Evolutionary conservation across 2,113 vertebrate genomes (phyloP).

Genomic region (Scalopus aquaticus): DNA sequence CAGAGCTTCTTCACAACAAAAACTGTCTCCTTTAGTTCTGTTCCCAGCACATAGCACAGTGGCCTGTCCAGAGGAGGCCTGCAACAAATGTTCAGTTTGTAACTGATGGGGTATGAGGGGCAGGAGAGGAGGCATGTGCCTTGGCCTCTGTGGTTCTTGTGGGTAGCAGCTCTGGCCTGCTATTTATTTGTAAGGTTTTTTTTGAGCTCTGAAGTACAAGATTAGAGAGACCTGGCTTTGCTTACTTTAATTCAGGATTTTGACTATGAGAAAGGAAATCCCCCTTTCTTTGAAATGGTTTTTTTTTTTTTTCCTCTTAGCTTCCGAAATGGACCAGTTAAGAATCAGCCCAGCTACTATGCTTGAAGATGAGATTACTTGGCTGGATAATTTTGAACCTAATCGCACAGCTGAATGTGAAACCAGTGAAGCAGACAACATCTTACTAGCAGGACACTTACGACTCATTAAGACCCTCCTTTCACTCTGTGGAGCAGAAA

Average conservation of each 20-base stretch:
- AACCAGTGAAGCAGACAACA: conserved; percentile 97
- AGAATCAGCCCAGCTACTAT: conserved; percentile 95
- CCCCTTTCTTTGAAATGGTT: too few relatives aligned
- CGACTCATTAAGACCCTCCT: conserved; percentile 98
- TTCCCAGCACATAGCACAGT: neutral
- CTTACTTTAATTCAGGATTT: conserved; percentile 11
- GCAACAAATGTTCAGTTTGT: neutral
- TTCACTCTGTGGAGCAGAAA: conserved; percentile 96
- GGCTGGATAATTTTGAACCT: conserved; percentile 99
- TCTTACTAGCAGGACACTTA: conserved; percentile 96
- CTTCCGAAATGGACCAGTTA: conserved; percentile 97
- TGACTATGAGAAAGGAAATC: neutral
- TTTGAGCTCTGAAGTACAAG: neutral
- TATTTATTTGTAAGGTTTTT: neutral
- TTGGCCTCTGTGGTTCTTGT: too few relatives aligned
- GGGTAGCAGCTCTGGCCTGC: neutral
- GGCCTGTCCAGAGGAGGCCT: neutral
- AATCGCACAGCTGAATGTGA: conserved; percentile 97
- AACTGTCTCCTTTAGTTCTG: neutral
- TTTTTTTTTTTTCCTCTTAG: conserved; percentile 81
- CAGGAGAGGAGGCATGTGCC: neutral
- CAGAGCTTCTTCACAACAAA: neutral
- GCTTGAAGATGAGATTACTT: conserved; percentile 99
- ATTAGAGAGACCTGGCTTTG: neutral
- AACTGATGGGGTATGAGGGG: neutral